Conservation (phyloP, 2,888 invertebrate species). For the Smittia sp. region DNA sequence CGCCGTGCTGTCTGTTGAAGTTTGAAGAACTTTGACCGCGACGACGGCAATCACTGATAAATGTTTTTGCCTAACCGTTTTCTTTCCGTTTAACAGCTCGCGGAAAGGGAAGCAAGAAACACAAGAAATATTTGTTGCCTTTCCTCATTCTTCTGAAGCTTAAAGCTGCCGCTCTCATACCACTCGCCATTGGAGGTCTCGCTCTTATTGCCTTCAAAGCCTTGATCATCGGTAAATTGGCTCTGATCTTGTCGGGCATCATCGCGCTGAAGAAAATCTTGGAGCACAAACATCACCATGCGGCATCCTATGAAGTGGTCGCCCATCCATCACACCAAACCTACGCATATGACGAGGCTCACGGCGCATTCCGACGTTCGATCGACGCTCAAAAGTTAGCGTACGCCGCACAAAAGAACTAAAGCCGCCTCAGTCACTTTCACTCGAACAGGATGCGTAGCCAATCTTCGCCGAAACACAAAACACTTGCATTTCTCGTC, state of each 20-base stretch:
- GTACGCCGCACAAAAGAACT: conserved; percentile 52
- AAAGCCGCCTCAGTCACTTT: neutral
- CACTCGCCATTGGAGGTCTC: conserved; percentile 71
- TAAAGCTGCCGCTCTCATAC: conserved; percentile 75
- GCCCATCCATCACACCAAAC: conserved; percentile 64
- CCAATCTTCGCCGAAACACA: neutral
- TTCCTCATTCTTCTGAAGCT: conserved; percentile 73
- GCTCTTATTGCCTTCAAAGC: conserved; percentile 83
- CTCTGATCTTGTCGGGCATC: conserved; percentile 71
- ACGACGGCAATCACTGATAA: neutral
- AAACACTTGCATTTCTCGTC: neutral
- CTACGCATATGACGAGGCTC: conserved; percentile 56
- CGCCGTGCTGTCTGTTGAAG: no score
- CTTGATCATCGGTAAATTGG: conserved; percentile 77
- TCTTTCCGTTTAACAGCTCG: conserved; percentile 57
- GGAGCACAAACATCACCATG: conserved; percentile 61
- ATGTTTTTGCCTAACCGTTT: conserved; percentile 38
- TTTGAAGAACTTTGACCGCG: neutral
- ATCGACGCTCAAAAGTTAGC: conserved; percentile 67
- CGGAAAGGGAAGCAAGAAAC: conserved; percentile 70
- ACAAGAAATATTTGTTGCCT: conserved; percentile 71
- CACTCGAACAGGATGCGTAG: neutral
- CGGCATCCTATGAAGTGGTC: conserved; percentile 74
- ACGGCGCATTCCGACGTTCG: conserved; percentile 64
- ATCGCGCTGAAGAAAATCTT: conserved; percentile 72